Evolutionary conservation across 2,888 invertebrate species (phyloP).

Genomic region (Tetragonisca angustula): DNA sequence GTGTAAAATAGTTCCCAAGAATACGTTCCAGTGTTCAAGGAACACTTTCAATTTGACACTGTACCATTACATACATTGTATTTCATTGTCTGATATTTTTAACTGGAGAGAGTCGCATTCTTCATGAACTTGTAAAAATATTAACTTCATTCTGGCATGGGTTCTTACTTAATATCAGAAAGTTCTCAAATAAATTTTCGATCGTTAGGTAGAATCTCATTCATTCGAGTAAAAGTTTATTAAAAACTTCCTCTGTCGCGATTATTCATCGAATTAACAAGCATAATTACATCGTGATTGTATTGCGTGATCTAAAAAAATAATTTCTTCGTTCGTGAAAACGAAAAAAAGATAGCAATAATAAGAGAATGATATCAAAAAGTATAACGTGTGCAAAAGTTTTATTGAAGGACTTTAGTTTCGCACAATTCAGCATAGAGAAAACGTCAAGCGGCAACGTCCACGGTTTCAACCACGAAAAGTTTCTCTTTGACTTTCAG

Average conservation of each 20-base stretch:
- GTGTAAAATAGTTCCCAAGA: background rate
- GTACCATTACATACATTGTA: background rate
- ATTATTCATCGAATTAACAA: slow-evolving; percentile 3
- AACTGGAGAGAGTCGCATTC: background rate
- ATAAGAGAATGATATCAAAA: background rate
- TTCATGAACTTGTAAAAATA: background rate
- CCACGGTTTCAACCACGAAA: background rate
- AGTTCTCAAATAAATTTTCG: slow-evolving; percentile 1
- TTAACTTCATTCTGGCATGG: background rate
- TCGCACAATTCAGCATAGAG: slow-evolving; percentile 12
- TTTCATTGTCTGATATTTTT: background rate
- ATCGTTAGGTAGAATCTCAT: background rate
- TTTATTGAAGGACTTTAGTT: slow-evolving; percentile 35
- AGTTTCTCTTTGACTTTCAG: slow-evolving; percentile 8
- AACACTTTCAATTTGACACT: background rate
- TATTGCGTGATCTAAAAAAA: background rate
- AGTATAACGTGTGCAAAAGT: slow-evolving; percentile 35
- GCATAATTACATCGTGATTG: slow-evolving; percentile 1
- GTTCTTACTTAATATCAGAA: slow-evolving; percentile 6
- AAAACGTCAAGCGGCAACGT: background rate
- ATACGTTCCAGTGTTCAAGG: too few species aligned
- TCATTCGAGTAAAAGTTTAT: slow-evolving; percentile 12
- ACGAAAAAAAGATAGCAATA: background rate
- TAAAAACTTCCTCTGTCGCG: background rate
- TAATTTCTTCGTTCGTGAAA: background rate